Percentiles rank a stretch among this genome's conserved stretches.
Conservation (phyloP, 2,888 invertebrate species). For the Erynnis tages region DNA sequence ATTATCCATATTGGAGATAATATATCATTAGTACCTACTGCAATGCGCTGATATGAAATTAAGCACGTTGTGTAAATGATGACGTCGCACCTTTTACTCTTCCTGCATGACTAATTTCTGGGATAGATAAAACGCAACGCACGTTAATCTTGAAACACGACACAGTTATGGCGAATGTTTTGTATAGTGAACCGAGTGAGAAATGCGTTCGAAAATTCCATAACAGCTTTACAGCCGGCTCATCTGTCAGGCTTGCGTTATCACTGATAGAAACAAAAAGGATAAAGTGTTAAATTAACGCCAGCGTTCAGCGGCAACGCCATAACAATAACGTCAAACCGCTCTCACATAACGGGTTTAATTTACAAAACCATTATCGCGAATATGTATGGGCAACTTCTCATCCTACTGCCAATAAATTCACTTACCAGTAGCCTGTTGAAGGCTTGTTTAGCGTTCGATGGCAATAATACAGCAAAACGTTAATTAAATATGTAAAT, state of each 20-base stretch:
- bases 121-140: no score
- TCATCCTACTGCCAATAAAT: conserved; percentile 52
- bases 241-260: conserved; percentile 40
- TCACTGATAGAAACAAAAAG: conserved; percentile 50
- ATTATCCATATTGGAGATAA: no score
- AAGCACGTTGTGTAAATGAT: no score
- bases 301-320: conserved; percentile 36
- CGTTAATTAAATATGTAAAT: conserved; percentile 66
- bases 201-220: no score
- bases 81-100: no score
- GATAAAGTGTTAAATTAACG: conserved; percentile 47
- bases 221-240: conserved; percentile 24
- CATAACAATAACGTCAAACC: conserved; percentile 47
- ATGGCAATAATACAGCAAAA: conserved; percentile 50
- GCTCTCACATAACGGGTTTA: conserved; percentile 49
- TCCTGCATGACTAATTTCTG: no score
- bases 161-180: no score
- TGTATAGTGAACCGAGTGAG: no score
- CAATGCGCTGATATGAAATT: no score
- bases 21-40: no score
- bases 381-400: conserved; percentile 46
- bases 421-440: conserved; percentile 50
- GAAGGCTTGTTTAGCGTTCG: conserved; percentile 41
- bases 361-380: conserved; percentile 60
- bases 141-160: conserved; percentile 1